Evolutionary conservation across 2,888 invertebrate species (phyloP).

Genomic region (Frankliniella intonsa): DNA sequence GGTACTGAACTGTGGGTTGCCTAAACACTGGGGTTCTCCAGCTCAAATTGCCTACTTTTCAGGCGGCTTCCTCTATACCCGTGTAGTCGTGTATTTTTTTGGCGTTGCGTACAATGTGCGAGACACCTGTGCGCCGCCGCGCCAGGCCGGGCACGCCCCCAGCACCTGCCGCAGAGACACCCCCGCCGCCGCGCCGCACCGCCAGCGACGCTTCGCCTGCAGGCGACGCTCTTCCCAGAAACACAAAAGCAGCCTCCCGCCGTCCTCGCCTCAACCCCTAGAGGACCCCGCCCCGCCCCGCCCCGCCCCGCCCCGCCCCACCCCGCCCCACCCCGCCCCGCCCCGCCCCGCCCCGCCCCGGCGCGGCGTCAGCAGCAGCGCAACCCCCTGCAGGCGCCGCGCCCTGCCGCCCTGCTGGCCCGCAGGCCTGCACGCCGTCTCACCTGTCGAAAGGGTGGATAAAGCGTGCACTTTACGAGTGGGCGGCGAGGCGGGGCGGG

Average conservation of each 20-base stretch:
- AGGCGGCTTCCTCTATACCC: no score
- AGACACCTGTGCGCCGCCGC: no score
- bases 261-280: no score
- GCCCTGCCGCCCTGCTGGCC: neutral
- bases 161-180: no score
- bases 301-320: neutral
- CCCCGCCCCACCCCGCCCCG: neutral
- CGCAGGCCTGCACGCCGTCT: neutral
- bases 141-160: no score
- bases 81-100: no score
- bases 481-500: neutral
- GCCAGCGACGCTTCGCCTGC: no score
- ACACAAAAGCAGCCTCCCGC: neutral
- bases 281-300: neutral
- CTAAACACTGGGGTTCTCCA: no score
- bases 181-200: no score
- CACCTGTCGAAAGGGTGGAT: slow-evolving; percentile 24
- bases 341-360: neutral
- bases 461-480: neutral
- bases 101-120: no score
- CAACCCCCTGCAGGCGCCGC: neutral
- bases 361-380: neutral
- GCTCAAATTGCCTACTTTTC: no score
- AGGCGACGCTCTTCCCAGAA: neutral
- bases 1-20: no score